A percentile compares a stretch with the other conserved stretches of the same genome.
These are phyloP conservation scores for Drosophila mulleri DNA, from an alignment of 2,888 invertebrate species.

Conservation along the genomic window DNA sequence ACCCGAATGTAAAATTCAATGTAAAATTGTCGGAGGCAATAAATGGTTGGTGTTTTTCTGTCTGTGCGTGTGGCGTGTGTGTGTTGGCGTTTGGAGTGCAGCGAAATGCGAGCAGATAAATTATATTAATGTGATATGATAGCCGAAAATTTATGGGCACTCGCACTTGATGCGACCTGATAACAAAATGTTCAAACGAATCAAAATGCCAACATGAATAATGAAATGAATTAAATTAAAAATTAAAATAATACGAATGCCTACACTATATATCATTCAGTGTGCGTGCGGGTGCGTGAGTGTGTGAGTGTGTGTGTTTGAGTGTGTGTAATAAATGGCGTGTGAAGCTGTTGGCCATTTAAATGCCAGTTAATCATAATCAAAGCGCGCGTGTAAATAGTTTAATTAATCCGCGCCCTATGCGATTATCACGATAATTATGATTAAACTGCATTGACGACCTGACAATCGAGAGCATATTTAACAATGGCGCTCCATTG, in stretches of 20 bases:
- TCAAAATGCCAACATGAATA: slow-evolving; percentile 48
- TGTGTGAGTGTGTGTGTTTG: neutral
- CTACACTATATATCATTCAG: slow-evolving; percentile 5
- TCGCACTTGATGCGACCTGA: slow-evolving; percentile 49
- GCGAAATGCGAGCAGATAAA: slow-evolving; percentile 56
- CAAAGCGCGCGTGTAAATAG: slow-evolving; percentile 48
- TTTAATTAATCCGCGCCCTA: slow-evolving; percentile 55
- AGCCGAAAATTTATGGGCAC: slow-evolving; percentile 64
- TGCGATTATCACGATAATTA: slow-evolving; percentile 29
- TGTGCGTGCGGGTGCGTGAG: neutral
- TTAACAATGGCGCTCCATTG: slow-evolving; percentile 5
- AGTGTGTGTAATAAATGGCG: slow-evolving; percentile 37
- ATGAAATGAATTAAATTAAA: slow-evolving; percentile 54
- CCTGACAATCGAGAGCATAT: slow-evolving; percentile 14
- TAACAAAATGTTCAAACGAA: slow-evolving; percentile 44
- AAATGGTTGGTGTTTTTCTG: slow-evolving; percentile 33
- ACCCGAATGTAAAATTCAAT: slow-evolving; percentile 62
- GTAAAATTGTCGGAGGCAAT: slow-evolving; percentile 48
- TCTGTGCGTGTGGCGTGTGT: neutral
- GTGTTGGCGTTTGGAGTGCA: slow-evolving; percentile 1
- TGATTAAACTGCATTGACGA: slow-evolving; percentile 41
- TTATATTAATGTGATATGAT: slow-evolving; percentile 76
- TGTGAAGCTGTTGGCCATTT: slow-evolving; percentile 54
- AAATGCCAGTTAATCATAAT: slow-evolving; percentile 56
- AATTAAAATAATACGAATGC: slow-evolving; percentile 27